Evolutionary conservation across 1,140 invertebrate species (phyloP), one percentile per base, ranked within the genome.

Genomic region (Lepidurus packardi): DNA sequence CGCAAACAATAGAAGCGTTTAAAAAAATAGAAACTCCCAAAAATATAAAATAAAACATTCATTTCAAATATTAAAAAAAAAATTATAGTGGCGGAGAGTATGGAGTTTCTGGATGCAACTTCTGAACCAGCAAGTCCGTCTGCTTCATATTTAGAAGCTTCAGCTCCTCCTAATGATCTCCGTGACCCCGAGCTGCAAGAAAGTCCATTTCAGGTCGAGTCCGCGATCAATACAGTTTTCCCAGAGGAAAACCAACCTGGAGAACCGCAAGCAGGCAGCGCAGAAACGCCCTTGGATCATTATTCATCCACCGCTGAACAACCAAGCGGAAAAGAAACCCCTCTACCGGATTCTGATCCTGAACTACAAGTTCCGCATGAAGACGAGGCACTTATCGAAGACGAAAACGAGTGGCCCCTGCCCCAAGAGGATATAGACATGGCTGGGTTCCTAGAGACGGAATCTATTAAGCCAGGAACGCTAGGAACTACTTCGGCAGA

Each of bases 391-490:
- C 53, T 65, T 65, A 65, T 65, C 53, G 53, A 65, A 2, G 53
- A 65, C 16, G 21, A 65, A 5, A 5, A 65, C 21, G 53, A 65
- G 4, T 7, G 21, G 13, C 53, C 4, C 13, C 53, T n/a, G 16
- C 53, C 53, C 53, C n/a, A 65, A 16, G 53, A 16, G 53, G 9
- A 7, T 0, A 16, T 16, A 65, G 53, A 21, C 53, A 13, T 16
- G 6, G 13, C 21, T 21, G 21, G 7, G 53, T 21, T 21, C 13
- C 25, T 73, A 1, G 75, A 77, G 47, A 77, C 75, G 47, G 75
- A 77, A 65, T 11, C 75, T 13, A 45, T 42, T 77, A 16, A 77
- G 44, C 74, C 74, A 16, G 9, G 43, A 75, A 75, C 24, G 53
- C 13, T 21, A 16, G 74, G 9, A 24, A 75, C 43, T 7, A 16